A percentile compares a stretch with the other conserved stretches of the same genome.
These are phyloP conservation scores for Pogonus chalceus DNA, from an alignment of 1,140 invertebrate species.

Conservation along the genomic window DNA sequence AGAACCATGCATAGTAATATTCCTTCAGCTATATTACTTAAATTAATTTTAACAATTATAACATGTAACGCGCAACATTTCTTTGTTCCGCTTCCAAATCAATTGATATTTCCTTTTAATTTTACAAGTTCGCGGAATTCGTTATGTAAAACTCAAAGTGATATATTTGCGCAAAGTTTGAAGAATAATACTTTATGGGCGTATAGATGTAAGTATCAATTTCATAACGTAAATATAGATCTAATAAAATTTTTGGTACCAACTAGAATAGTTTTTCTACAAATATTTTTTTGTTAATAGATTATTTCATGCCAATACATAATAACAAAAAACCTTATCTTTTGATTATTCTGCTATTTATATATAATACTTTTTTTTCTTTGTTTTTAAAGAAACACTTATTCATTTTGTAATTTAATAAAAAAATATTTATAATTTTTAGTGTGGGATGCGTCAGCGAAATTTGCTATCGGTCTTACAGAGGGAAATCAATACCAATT, in stretches of 20 bases:
- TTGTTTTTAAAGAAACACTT: not conserved
- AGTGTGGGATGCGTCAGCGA: slow-evolving; percentile 1
- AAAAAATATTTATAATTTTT: not conserved
- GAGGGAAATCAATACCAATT: not conserved
- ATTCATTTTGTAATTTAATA: not conserved
- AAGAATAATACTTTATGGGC: not conserved
- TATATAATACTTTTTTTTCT: not conserved
- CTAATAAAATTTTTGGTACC: not conserved
- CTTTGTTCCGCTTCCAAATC: not conserved
- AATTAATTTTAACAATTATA: too few relatives aligned
- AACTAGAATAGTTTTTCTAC: not conserved
- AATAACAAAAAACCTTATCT: not conserved
- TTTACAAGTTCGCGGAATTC: not conserved
- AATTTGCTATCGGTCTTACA: not conserved
- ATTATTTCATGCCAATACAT: too few relatives aligned
- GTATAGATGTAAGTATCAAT: not conserved
- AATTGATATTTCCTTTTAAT: not conserved
- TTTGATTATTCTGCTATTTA: not conserved
- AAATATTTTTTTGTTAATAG: not conserved
- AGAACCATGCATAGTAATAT: too few relatives aligned
- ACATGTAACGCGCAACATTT: too few relatives aligned
- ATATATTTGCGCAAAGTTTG: not conserved
- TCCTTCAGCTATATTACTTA: too few relatives aligned
- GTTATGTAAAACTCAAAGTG: not conserved
- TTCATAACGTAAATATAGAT: not conserved